Evolutionary conservation across 2,888 invertebrate genomes (phyloP).

Genomic region (Eristalis intricaria): DNA sequence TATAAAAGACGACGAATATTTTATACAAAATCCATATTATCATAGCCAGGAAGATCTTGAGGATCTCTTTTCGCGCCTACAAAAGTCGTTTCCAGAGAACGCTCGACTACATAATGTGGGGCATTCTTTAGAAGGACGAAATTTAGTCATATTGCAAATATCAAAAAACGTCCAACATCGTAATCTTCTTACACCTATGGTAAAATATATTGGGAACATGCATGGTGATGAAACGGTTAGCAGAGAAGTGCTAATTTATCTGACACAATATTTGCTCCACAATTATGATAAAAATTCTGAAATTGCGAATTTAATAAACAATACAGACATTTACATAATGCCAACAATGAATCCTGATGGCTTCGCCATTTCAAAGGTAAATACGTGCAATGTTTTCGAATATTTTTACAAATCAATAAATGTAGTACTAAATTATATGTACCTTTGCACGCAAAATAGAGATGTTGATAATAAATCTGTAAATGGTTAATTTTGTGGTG

Average conservation of each 20-base stretch:
- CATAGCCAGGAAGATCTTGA: constrained; percentile 88
- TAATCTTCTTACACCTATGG: constrained; percentile 89
- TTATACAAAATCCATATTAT: constrained; percentile 85
- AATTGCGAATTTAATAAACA: constrained; percentile 90
- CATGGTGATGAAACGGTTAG: constrained; percentile 97
- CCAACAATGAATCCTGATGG: constrained; percentile 99
- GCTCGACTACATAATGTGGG: constrained; percentile 90
- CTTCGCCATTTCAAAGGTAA: constrained; percentile 90
- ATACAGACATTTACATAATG: constrained; percentile 96
- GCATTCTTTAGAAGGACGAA: constrained; percentile 90
- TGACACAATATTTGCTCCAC: constrained; percentile 91
- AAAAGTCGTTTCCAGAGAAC: constrained; percentile 86
- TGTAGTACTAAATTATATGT: neutral
- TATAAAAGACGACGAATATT: constrained; percentile 82
- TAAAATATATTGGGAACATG: constrained; percentile 98
- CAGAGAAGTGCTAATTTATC: constrained; percentile 89
- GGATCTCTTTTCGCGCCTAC: constrained; percentile 84
- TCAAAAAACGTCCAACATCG: constrained; percentile 85
- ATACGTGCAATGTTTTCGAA: constrained; percentile 55
- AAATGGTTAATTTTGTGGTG: neutral
- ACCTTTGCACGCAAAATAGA: neutral
- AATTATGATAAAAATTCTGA: constrained; percentile 88
- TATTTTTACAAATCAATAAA: neutral
- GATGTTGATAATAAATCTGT: neutral
- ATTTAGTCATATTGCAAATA: constrained; percentile 88